Conservation (phyloP, 2,113 vertebrate genomes). For the Halcyon malimbica region DNA sequence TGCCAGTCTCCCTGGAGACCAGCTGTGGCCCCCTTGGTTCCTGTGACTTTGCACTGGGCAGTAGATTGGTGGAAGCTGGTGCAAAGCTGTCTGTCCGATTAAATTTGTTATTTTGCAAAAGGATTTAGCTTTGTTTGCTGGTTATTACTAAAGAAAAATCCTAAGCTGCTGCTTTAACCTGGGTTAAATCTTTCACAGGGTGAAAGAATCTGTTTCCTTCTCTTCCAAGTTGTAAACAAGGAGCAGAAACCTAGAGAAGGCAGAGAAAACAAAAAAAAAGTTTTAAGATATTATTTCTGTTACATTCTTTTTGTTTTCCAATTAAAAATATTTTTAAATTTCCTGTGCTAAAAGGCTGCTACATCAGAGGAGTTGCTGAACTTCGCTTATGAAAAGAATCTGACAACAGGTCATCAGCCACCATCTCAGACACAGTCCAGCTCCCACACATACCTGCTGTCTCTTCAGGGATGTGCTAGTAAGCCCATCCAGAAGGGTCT, state of each 20-base stretch:
- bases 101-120: conserved; percentile 54
- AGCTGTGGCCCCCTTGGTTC: not conserved
- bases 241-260: not conserved
- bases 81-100: conserved; percentile 43
- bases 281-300: not conserved
- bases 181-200: conserved; percentile 18
- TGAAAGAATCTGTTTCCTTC: conserved; percentile 22
- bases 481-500: not conserved
- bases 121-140: conserved; percentile 51
- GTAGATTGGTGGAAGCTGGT: not conserved
- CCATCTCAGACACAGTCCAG: not conserved
- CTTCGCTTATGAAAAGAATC: not conserved
- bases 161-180: conserved; percentile 47
- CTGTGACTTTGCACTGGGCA: not conserved
- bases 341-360: not conserved
- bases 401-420: not conserved
- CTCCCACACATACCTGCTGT: conserved; percentile 19
- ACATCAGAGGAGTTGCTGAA: not conserved
- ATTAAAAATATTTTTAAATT: not conserved
- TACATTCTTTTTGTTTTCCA: not conserved
- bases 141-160: conserved; percentile 34
- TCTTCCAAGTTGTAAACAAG: conserved; percentile 21
- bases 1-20: conserved; percentile 10
- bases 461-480: not conserved
- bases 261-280: not conserved